A percentile compares a stretch with the other conserved stretches of the same genome.
phyloP scores from a whole-genome alignment of 2,113 vertebrate genomes.

The Myrmecobius fasciatus region DNA sequence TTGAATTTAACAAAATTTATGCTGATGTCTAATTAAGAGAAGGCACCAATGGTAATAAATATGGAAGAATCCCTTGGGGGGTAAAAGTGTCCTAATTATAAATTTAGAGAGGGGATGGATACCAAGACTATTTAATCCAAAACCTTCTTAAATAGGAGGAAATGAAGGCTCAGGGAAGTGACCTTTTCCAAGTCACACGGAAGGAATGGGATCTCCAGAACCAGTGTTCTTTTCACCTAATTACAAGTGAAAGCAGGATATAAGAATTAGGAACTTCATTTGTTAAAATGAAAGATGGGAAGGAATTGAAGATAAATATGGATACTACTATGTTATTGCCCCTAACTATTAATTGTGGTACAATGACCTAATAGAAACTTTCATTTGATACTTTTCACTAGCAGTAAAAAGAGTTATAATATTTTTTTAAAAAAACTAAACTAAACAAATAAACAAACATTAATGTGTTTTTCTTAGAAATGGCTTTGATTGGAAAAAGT shows the following conservation, averaged over 20 bases:
- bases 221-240: background rate
- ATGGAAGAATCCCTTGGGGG: background rate
- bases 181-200: background rate
- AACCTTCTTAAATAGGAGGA: background rate
- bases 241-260: background rate
- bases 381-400: too few relatives aligned
- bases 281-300: background rate
- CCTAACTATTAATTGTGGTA: background rate
- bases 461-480: background rate
- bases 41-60: conserved; percentile 3
- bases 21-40: background rate
- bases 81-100: background rate
- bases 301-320: background rate
- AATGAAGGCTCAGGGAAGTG: background rate
- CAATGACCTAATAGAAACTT: background rate
- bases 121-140: background rate
- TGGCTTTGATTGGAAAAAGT: background rate
- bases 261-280: background rate
- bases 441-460: background rate
- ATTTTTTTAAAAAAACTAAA: background rate
- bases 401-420: background rate
- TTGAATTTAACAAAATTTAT: background rate
- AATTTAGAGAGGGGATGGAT: background rate
- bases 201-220: background rate
- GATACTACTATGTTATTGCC: background rate